phyloP scores from a whole-genome alignment of 2,888 invertebrate genomes.

The Cephus sareptanus region DNA sequence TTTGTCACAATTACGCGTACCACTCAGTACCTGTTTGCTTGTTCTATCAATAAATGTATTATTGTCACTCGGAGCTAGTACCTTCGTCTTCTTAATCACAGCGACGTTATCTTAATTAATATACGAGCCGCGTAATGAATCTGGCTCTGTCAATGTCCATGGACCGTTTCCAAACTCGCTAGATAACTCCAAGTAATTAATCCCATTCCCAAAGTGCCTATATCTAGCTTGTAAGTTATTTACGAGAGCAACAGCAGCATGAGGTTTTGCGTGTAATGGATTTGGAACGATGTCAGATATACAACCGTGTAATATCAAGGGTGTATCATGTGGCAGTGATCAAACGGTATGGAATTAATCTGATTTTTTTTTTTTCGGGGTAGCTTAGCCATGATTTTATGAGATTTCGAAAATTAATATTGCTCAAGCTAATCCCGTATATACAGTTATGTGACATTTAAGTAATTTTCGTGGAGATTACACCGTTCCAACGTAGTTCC shows the following conservation, averaged over 20 bases:
- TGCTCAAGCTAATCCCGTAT: not conserved
- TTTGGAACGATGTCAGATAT: not conserved
- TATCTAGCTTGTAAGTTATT: not conserved
- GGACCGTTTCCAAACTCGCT: not conserved
- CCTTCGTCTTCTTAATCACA: not conserved
- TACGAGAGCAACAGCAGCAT: not conserved
- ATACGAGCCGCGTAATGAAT: not conserved
- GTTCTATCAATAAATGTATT: not conserved
- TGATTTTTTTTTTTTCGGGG: not conserved
- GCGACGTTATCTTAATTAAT: not conserved
- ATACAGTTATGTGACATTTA: not conserved
- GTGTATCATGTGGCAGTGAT: not conserved
- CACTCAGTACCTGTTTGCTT: not conserved
- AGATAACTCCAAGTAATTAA: not conserved
- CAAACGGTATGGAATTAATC: not conserved
- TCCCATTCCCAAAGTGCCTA: not conserved
- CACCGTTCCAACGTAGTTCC: not conserved
- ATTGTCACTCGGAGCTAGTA: not conserved
- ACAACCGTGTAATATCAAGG: not conserved
- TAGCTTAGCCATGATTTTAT: not conserved
- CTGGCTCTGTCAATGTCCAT: not conserved
- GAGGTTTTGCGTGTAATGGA: not conserved
- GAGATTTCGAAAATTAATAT: not conserved
- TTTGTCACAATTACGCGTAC: not conserved
- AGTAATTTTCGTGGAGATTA: not conserved